Base-by-base conservation (phyloP, 1,140 invertebrate genomes). In the Platorchestia sp. region DNA sequence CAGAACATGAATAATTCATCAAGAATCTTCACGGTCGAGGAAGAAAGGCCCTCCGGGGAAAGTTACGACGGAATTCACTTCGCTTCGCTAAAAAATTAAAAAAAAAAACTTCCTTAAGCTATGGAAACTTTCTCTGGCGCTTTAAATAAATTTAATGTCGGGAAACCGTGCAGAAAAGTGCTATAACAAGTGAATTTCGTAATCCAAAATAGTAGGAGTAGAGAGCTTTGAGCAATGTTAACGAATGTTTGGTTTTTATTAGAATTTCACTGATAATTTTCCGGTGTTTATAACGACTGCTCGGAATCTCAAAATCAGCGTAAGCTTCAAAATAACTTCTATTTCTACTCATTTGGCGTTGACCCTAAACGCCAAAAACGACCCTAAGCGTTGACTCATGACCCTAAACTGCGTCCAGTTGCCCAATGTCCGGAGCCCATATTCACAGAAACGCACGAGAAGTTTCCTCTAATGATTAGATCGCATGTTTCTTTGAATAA, bases 1-100 rank as follows among this genome's bases (percentile, higher is more conserved):
- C 41, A 42, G 87, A 89, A 44, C 41, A 89, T 89, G 87, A 89
- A 89, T 89, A 89, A 89, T 89, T 89, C 87, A 89, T 89, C 87
- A 89, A 89, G 87, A 27, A 89, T 22, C 41, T 89, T 89, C 87
- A 89, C 36, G 87, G 87, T 89, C 87, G 87, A 89, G 41, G 42
- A 42, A 89, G 41, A 44, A 41, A 89, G 43, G 87, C 36, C 3
- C 87, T 14, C 87, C 41, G 87, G n/a, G n/a, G 14, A 89, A 89
- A 89, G 41, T 89, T 89, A 89, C 87, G 6, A 44, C 87, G 36
- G 41, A 42, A 89, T 89, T 89, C 41, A 41, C 87, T 89, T 89
- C 42, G 87, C 87, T 89, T 42, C 59, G 87, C 87, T 42, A 89
- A 42, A 43, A 6, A 89, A 42, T 5, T 43, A 42, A 14, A 16